A percentile compares a stretch with the other conserved stretches of the same genome.
Evolutionary conservation across 2,888 invertebrate genomes (phyloP).

Genomic region (Noctua comes): DNA sequence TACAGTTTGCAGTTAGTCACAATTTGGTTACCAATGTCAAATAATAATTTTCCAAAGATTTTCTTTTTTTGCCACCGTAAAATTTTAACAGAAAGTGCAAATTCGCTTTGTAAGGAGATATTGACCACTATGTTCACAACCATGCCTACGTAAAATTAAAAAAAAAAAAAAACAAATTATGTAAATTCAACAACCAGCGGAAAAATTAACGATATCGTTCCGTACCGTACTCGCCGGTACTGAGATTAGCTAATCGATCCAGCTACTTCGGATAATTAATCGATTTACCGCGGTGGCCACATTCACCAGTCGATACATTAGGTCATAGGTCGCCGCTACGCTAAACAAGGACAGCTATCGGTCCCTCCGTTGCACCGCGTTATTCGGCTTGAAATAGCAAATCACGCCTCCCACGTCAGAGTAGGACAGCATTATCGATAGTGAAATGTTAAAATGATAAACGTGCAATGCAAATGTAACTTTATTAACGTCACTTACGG

Average conservation of each 20-base stretch:
- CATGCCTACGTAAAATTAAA: background rate
- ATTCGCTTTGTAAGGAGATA: background rate
- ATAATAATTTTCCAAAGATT: background rate
- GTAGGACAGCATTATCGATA: conserved; percentile 85
- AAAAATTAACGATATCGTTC: conserved; percentile 52
- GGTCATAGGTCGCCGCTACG: conserved; percentile 87
- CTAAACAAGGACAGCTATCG: conserved; percentile 85
- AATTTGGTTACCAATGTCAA: background rate
- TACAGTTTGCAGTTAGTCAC: background rate
- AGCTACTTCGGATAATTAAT: conserved; percentile 83
- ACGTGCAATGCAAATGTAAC: conserved; percentile 80
- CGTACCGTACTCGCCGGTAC: conserved; percentile 61
- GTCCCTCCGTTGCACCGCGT: conserved; percentile 79
- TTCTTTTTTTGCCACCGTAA: background rate
- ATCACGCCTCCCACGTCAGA: conserved; percentile 88
- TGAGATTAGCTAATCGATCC: conserved; percentile 76
- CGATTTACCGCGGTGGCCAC: conserved; percentile 83
- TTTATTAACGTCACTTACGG: conserved; percentile 75
- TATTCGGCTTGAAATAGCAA: conserved; percentile 85
- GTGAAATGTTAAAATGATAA: conserved; percentile 83
- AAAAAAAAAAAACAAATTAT: background rate
- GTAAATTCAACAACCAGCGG: conserved; percentile 8
- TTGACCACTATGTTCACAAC: too few species aligned
- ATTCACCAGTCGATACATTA: conserved; percentile 87
- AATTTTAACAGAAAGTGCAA: background rate